These are phyloP conservation scores for Pyxicephalus adspersus DNA, from an alignment of 2,113 vertebrate genomes.

Conservation along the genomic window DNA sequence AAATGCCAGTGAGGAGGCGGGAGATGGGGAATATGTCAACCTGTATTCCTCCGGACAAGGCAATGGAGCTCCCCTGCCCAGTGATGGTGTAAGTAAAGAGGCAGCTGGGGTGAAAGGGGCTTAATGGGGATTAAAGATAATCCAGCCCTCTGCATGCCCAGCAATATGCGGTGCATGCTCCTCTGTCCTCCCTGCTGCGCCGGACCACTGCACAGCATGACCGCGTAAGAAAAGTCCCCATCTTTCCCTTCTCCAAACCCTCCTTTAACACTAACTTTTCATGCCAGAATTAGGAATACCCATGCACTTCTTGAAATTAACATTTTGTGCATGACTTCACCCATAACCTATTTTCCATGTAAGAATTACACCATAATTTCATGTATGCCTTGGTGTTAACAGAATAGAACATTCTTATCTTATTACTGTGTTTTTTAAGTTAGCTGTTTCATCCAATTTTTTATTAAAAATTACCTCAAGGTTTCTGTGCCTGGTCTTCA, in stretches of 20 bases:
- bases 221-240: neutral
- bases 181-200: constrained; percentile 21
- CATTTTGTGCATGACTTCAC: neutral
- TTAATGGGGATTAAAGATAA: neutral
- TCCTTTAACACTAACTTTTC: constrained; percentile 7
- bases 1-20: constrained; percentile 86
- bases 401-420: too few species aligned
- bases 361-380: neutral
- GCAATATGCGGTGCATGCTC: neutral
- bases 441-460: too few species aligned
- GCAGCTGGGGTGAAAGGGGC: constrained; percentile 47
- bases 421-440: too few species aligned
- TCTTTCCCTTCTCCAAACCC: neutral
- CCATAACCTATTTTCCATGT: neutral
- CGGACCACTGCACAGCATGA: constrained; percentile 4
- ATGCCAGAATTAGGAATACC: neutral
- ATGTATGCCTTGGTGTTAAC: neutral
- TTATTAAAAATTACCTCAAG: too few species aligned
- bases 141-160: constrained; percentile 66
- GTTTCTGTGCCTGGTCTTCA: too few species aligned
- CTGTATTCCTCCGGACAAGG: constrained; percentile 91
- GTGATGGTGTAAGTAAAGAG: constrained; percentile 89
- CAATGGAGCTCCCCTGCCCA: constrained; percentile 83
- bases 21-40: constrained; percentile 95
- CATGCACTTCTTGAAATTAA: constrained; percentile 21